Evolutionary conservation across 1,140 invertebrate genomes (phyloP).

Genomic region (Drosophila rhopaloa): DNA sequence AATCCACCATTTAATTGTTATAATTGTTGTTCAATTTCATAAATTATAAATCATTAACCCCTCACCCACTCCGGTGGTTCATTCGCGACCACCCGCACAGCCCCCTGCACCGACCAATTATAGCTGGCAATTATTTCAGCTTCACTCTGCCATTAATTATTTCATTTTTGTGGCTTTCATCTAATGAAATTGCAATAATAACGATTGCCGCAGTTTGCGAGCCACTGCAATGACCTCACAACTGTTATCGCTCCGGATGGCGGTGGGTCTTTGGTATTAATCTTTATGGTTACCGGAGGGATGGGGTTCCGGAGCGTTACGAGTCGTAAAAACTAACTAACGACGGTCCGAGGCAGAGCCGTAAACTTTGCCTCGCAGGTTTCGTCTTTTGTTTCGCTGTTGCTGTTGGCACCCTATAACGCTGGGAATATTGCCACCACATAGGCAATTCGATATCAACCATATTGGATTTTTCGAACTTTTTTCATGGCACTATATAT

Average conservation of each 20-base stretch:
- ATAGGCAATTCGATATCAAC: too few species aligned
- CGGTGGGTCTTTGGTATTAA: conserved; percentile 24
- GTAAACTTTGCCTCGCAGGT: conserved; percentile 35
- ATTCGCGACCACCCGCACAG: neutral
- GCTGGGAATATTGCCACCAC: neutral
- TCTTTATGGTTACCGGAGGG: conserved; percentile 37
- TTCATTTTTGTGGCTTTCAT: conserved; percentile 49
- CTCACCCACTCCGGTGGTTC: neutral
- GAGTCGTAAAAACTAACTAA: conserved; percentile 71
- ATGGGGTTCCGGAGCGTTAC: conserved; percentile 1
- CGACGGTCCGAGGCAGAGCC: conserved; percentile 31
- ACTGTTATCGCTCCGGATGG: conserved; percentile 39
- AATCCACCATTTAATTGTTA: conserved; percentile 44
- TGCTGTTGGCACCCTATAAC: neutral
- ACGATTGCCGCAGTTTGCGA: conserved; percentile 42
- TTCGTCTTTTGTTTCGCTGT: neutral
- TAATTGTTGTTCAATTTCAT: conserved; percentile 57
- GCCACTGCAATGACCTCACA: conserved; percentile 53
- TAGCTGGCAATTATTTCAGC: conserved; percentile 42
- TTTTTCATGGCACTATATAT: too few species aligned
- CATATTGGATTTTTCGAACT: too few species aligned
- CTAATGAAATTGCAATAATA: conserved; percentile 56
- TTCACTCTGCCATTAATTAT: conserved; percentile 61
- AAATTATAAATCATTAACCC: conserved; percentile 74
- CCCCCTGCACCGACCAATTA: conserved; percentile 13